Base-by-base conservation (phyloP, 2,113 vertebrate species). In the Leptocoma aspasia region DNA sequence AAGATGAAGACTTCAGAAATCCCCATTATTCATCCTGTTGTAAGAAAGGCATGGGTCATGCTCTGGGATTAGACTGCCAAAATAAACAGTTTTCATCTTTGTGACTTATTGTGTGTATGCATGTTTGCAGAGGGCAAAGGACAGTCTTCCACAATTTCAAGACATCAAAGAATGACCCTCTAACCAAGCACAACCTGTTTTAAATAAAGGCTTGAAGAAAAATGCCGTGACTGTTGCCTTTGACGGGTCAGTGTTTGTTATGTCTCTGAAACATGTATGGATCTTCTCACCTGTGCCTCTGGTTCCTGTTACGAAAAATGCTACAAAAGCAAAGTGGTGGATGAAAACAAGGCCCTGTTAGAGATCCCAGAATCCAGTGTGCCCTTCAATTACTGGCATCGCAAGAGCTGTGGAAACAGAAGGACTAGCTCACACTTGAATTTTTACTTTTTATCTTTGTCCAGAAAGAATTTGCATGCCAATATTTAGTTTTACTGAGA, bases 1-100 rank as follows among this genome's bases (percentile, higher is more conserved):
- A 87, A 82, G 56, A 35, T n/a, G 39, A 84, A 53, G 28, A 21
- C 31, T 94, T 71, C 80, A 86, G 56, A 97, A 95, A 95, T 59
- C 15, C 21, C 9, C 18, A 20, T 53, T 82, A 69, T 89, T 85
- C 35, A 42, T 33, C 47, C 72, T 61, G 12, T 33, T 64, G 21
- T 31, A 82, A 72, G 61, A 80, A 76, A 82, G 30, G 10, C 5
- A 28, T 9, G 21, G 21, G 24, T 3, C 19, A 15, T 63, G 35
- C 42, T 66, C 22, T 39, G 44, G 45, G 24, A 41, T 65, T 75
- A 57, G 50, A 35, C 9, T 85, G 87, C 57, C 47, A 49, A 84
- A 93, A 78, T 41, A 84, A 84, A 39, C 28, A 63, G 33, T 53
- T 78, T 30, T 73, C 14, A 19, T 81, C 56, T 53, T 73, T 85